Evolutionary conservation across 2,113 vertebrate genomes (phyloP).

Genomic region (Tinamus guttatus): DNA sequence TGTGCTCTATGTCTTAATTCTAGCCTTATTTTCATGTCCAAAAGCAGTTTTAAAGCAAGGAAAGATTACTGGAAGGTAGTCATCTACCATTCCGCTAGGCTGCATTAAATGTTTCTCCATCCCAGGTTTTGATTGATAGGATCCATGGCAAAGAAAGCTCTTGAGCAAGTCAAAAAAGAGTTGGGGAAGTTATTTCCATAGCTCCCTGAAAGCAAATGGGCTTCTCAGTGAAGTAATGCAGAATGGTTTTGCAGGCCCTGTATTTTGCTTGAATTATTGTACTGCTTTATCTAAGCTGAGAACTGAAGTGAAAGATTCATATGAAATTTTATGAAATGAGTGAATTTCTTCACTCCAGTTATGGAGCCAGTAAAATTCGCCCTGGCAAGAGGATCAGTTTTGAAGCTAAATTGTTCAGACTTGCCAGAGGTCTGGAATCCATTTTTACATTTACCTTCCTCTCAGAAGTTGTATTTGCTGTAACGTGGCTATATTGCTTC

Average conservation of each 20-base stretch:
- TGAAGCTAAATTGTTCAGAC: not conserved
- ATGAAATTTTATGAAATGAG: conserved; percentile 5
- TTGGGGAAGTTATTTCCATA: not conserved
- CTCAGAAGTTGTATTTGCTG: not conserved
- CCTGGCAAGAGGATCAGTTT: conserved; percentile 1
- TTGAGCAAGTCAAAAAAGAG: not conserved
- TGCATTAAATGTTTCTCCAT: not conserved
- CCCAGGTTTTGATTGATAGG: not conserved
- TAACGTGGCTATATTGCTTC: not conserved
- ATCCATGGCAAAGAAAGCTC: not conserved
- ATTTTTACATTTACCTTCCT: conserved; percentile 27
- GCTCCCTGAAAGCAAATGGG: not conserved
- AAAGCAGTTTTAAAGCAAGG: not conserved
- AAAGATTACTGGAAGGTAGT: not conserved
- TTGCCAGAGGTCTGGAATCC: conserved; percentile 37
- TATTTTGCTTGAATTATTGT: conserved; percentile 4
- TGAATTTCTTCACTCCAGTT: conserved; percentile 12
- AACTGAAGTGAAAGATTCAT: conserved; percentile 42
- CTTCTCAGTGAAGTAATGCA: not conserved
- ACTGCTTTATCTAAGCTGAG: conserved; percentile 25
- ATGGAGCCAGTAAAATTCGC: conserved; percentile 16
- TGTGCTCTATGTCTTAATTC: not conserved
- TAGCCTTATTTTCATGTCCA: not conserved
- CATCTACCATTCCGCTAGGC: not conserved
- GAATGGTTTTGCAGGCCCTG: not conserved